Evolutionary conservation across 2,888 invertebrate genomes (phyloP), one percentile per base, ranked within the genome.

Genomic region (Drosophila acutilabella): DNA sequence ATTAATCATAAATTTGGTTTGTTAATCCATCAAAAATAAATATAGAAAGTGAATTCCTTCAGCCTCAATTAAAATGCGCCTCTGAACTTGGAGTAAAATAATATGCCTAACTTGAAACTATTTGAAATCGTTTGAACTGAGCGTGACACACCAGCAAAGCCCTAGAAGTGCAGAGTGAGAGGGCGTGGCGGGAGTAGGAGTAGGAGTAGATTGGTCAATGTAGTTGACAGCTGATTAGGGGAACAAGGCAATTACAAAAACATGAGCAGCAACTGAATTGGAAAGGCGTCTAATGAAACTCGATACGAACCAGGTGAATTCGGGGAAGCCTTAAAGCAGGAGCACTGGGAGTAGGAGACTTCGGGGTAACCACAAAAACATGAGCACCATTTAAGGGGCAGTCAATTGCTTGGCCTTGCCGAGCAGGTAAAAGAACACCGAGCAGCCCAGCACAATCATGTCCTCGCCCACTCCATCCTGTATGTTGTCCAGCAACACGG

Each of bases 191-290:
- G 23, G 23, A 23, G 6, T 2, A 26, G 48, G 13, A 23, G 16
- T 13, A 13, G 30, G 23, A 10, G 38, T 3, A 40, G 38, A 52
- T 26, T 14, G 18, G 36, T 4, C 16, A 41, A 23, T 41, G 16
- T 8, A 53, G 53, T 44, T 54, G 50, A 56, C 53, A 41, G 45
- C 23, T 14, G 64, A 64, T 48, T 69, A 64, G 59, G 45, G 14
- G 67, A 14, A 18, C 5, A 33, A 4, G 51, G 72, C 83, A 83
- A 88, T 83, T 88, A 85, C 66, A 69, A 86, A 80, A 83, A 83
- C 83, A 83, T 83, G 88, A 80, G 73, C 83, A 80, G 50, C 83
- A 80, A 83, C 88, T 86, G 83, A 80, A 65, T 81, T 73, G 73
- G 61, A 70, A 30, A 73, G 71, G 67, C 61, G 76, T 61, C 62